Evolutionary conservation across 2,888 invertebrate species (phyloP), one percentile per base, ranked within the genome.

Genomic region (Onchidella celtica): DNA sequence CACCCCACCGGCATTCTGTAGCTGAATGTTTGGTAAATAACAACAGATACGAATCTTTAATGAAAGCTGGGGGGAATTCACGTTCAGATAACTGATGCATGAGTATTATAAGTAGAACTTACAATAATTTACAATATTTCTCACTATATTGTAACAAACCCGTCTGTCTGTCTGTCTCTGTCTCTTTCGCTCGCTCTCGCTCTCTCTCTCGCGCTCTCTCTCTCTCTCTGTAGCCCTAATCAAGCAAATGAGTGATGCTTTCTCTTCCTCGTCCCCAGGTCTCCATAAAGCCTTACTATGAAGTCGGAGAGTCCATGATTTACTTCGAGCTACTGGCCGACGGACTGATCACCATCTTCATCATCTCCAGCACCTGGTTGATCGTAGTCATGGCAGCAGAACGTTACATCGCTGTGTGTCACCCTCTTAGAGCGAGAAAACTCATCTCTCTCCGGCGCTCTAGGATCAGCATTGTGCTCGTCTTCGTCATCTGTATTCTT

Each of bases 361-460:
- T 91, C 72, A 86, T 92, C 40, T 89, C 90, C 57, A 91, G 91
- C 83, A 92, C 92, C 2, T 92, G 91, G 91, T 86, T 92, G 36
- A 92, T 92, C 14, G 92, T 92, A 0, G 89, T 90, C 38, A 92
- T 92, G 91, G 92, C 92, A 2, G 91, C 89, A 0, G 92, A 92
- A 68, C 85, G 92, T n/a, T 92, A 92, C 77, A 85, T 91, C 17
- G 92, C 92, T 38, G 91, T 92, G 27, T 92, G 92, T 84, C 91
- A 92, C 78, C 92, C 92, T 1, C 89, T 92, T 55, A 90, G 89
- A 80, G 92, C 92, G 1, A 85, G 91, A 34, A 90, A 91, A 82
- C 83, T 92, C 11, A 91, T 92, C 66, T 89, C 90, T 6, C 83
- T 91, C 29, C 86, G 85, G n/a, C 87, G 89, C 40, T 92, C 92